Evolutionary conservation across 2,797 vertebrate species (phyloP), one percentile per base, ranked within the genome.

Genomic region (Arremon aurantiirostris): DNA sequence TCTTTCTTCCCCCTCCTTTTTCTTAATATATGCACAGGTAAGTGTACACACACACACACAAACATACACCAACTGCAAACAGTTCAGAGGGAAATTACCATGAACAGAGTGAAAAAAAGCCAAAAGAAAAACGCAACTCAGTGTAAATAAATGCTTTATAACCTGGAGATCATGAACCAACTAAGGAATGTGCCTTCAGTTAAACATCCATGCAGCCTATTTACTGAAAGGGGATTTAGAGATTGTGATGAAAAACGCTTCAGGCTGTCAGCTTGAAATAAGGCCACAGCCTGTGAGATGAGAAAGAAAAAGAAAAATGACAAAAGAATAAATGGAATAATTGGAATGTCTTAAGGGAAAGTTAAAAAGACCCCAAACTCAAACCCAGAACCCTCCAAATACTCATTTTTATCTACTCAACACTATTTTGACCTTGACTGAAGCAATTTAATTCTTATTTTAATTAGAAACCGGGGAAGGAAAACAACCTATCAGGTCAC

Each of bases 71-170:
- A 95, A 75, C 63, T 82, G 60, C 86, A 77, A 90, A 94, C 64
- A 88, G 64, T 60, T 93, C 92, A 94, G 94, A 96, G 63, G 66
- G 96, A 91, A 91, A 92, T 79, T 87, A 94, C 70, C 78, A 95
- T 18, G 18, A 86, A 90, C 42, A 72, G 61, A 82, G 55, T 41
- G 28, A 23, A 61, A 50, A 77, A 63, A 97, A 94, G 92, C 63
- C 79, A 95, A 97, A 96, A 97, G 76, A 97, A 97, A 87, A 97
- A 96, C 66, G 84, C 84, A 97, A 93, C 89, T 97, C 94, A 88
- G 89, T 34, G n/a, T 96, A 96, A 96, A 96, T 73, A 95, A 97
- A 92, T 90, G 93, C 90, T 96, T 90, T 97, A 89, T 86, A 96
- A 96, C 92, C 93, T 89, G 94, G 94, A 97, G 92, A 95, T 90